These are phyloP conservation scores for Carcina quercana DNA, from an alignment of 2,888 invertebrate species.

Conservation along the genomic window DNA sequence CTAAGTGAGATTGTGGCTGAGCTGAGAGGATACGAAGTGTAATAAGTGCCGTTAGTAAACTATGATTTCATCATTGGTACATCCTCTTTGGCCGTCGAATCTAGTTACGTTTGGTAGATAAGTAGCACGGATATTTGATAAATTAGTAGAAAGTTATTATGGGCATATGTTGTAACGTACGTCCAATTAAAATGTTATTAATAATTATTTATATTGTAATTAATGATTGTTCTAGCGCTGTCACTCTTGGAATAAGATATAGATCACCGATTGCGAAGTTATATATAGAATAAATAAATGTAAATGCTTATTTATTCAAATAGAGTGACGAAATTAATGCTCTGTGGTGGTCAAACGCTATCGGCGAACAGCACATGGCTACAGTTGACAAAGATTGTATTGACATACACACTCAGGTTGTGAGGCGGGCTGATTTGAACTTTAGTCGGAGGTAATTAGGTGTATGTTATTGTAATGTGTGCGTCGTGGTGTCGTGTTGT, in stretches of 20 bases:
- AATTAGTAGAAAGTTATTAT: background rate
- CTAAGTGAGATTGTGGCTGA: too few relatives aligned
- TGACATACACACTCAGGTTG: constrained; percentile 1
- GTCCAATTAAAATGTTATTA: constrained; percentile 1
- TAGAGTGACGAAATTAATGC: constrained; percentile 65
- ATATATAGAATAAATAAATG: constrained; percentile 46
- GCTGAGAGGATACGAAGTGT: too few relatives aligned
- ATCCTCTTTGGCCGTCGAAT: too few relatives aligned
- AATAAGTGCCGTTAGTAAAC: too few relatives aligned
- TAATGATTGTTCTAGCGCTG: constrained; percentile 38
- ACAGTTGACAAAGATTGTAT: constrained; percentile 3
- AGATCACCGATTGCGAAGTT: constrained; percentile 42
- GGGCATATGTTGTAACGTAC: constrained; percentile 10
- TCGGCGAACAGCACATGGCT: constrained; percentile 22
- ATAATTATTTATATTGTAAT: constrained; percentile 19
- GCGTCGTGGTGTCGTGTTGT: constrained; percentile 12
- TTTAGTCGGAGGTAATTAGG: constrained; percentile 6
- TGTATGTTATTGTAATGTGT: constrained; percentile 8
- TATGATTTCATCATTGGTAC: too few relatives aligned
- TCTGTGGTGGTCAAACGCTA: constrained; percentile 49
- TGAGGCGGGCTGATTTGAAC: constrained; percentile 5
- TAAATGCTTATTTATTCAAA: constrained; percentile 65
- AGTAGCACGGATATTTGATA: too few relatives aligned
- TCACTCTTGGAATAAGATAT: constrained; percentile 39
- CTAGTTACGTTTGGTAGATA: too few relatives aligned